These are phyloP conservation scores for Actenoides lindsayi DNA, from an alignment of 2,113 vertebrate species.

Conservation along the genomic window DNA sequence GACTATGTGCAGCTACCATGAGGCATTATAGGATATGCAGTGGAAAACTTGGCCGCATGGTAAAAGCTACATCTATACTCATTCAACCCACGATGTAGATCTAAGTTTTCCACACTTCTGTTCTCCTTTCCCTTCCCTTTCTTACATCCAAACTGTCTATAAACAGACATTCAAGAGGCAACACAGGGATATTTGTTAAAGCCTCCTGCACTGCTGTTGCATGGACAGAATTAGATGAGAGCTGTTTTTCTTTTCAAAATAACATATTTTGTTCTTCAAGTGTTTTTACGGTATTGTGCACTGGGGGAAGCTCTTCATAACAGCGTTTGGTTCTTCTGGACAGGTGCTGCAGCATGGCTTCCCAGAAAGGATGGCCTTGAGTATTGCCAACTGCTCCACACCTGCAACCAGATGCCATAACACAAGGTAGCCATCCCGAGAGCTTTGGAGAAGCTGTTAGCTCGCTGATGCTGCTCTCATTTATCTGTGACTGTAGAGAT, in stretches of 20 bases:
- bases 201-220: not conserved
- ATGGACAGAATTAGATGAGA: not conserved
- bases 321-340: not conserved
- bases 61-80: not conserved
- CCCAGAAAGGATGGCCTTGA: not conserved
- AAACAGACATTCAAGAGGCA: not conserved
- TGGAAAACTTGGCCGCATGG: not conserved
- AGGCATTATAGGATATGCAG: not conserved
- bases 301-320: not conserved
- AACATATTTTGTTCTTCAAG: not conserved
- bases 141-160: not conserved
- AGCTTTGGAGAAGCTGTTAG: not conserved
- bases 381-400: not conserved
- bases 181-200: not conserved
- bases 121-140: not conserved
- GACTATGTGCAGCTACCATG: not conserved
- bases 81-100: not conserved
- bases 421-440: not conserved
- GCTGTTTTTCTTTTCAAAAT: not conserved
- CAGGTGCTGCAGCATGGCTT: conserved; percentile 2
- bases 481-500: not conserved
- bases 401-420: not conserved
- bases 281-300: not conserved
- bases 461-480: not conserved
- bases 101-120: not conserved